Evolutionary conservation across 2,888 invertebrate species (phyloP), one percentile per base, ranked within the genome.

Genomic region (Chirona hameri): DNA sequence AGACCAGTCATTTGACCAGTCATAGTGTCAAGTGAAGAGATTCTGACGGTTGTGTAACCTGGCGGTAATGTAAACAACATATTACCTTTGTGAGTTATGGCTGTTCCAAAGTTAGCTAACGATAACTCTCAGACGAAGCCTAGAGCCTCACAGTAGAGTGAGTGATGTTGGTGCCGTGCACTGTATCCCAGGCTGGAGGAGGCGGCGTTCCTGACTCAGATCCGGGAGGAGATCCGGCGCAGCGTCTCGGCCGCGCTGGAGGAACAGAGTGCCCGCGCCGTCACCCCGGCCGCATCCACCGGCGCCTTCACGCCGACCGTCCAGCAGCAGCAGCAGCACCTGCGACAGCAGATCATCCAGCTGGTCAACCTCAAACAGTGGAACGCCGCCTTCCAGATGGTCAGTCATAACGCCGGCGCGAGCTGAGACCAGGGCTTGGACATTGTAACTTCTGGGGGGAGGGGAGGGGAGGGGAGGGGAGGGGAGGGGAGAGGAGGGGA

Each of bases 311-410:
- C 84, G 27, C 83, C 81, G 5, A 82, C 82, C 46, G 83, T 84
- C 7, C 83, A 84, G 57, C 79, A 84, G 79, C 86, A 86, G 82
- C 86, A 93, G 80, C 86, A 52, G 52, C 79, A 84, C 79, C 86
- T 86, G 82, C 86, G 93, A 86, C 91, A 91, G 24, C 93, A 93
- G 86, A 92, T 95, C 85, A 91, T 93, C 86, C 91, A 91, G 84
- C 89, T 93, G 82, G 89, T 95, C 69, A 87, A 89, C 29, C 90
- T 92, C 85, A 94, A 95, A 1, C 94, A 95, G 88, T 90, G 93
- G 81, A 95, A 96, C 89, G 92, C 93, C 83, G 97, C 97, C 79
- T 97, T 98, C 89, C 95, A 96, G 88, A 88, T 89, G 88, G 90
- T 90, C 86, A 83, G 83, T 81, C n/a, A 39, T 2, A 15, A 46